A percentile compares a stretch with the other conserved stretches of the same genome.
Evolutionary conservation across 2,797 vertebrate genomes (phyloP).

Genomic region (Margarornis squamiger): DNA sequence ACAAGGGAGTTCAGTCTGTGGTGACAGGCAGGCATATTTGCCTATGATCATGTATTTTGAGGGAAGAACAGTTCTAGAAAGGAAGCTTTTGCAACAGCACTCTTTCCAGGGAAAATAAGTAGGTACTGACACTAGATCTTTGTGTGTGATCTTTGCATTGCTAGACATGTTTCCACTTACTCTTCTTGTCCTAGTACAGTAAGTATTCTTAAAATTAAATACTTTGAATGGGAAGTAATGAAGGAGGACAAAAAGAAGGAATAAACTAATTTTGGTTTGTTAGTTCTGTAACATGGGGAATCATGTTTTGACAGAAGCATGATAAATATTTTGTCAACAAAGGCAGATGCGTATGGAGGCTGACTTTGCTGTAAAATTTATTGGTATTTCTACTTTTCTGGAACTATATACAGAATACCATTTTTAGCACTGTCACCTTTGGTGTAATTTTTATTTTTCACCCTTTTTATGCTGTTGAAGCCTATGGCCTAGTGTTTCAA

Average conservation of each 20-base stretch:
- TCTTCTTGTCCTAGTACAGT: constrained; percentile 17
- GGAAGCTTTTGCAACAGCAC: not conserved
- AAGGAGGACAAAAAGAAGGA: not conserved
- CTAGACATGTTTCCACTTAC: not conserved
- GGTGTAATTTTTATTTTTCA: not conserved
- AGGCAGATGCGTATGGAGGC: not conserved
- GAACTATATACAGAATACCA: not conserved
- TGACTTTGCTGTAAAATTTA: not conserved
- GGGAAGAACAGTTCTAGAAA: constrained; percentile 7
- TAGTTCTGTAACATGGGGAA: not conserved
- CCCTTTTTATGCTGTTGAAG: not conserved
- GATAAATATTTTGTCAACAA: constrained; percentile 43
- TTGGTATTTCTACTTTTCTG: not conserved
- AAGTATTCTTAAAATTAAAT: constrained; percentile 34
- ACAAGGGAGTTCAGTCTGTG: not conserved
- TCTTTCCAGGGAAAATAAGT: constrained; percentile 6
- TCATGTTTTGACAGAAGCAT: constrained; percentile 27
- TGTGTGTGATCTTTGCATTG: constrained; percentile 1
- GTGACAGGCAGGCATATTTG: not conserved
- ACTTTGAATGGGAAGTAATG: not conserved
- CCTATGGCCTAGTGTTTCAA: not conserved
- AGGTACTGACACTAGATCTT: not conserved
- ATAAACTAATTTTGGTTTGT: not conserved
- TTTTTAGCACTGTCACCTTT: not conserved
- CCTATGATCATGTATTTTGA: not conserved